phyloP scores from a whole-genome alignment of 2,797 vertebrate species.

The Glyptemys insculpta region DNA sequence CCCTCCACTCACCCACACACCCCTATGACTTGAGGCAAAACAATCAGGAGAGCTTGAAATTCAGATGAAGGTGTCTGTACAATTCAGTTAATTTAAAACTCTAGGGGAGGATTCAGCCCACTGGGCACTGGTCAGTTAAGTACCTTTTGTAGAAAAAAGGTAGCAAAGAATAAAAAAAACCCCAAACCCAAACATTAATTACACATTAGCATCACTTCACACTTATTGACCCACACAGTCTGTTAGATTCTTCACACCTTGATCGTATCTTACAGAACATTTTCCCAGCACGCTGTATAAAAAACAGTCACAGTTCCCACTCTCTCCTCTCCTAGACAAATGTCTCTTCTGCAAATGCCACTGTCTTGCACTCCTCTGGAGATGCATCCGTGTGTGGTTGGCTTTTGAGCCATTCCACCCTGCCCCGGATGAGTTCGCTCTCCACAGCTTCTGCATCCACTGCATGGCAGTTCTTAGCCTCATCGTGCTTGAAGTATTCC shows the following conservation, averaged over 20 bases:
- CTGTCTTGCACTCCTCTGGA: slow-evolving; percentile 7
- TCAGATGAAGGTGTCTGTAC: background rate
- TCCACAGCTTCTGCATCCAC: slow-evolving; percentile 57
- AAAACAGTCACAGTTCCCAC: background rate
- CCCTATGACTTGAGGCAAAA: background rate
- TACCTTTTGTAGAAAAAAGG: background rate
- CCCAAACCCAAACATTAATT: background rate
- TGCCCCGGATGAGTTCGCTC: slow-evolving; percentile 67
- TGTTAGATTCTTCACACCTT: slow-evolving; percentile 53
- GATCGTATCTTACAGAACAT: slow-evolving; percentile 54
- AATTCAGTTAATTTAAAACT: background rate
- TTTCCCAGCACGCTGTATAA: slow-evolving; percentile 27
- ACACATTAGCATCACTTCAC: slow-evolving; percentile 18
- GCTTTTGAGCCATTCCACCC: slow-evolving; percentile 63
- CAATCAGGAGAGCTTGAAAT: background rate
- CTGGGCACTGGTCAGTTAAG: background rate
- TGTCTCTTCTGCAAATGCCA: slow-evolving; percentile 61
- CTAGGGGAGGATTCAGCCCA: background rate
- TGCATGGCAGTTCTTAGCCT: background rate
- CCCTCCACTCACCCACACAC: background rate
- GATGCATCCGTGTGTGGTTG: background rate
- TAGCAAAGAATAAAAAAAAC: background rate
- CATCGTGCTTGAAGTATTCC: slow-evolving; percentile 77
- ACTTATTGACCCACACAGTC: slow-evolving; percentile 10
- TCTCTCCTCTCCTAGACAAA: slow-evolving; percentile 59